Base-by-base conservation (phyloP, 2,797 vertebrate genomes). In the Synaphobranchus kaupii region DNA sequence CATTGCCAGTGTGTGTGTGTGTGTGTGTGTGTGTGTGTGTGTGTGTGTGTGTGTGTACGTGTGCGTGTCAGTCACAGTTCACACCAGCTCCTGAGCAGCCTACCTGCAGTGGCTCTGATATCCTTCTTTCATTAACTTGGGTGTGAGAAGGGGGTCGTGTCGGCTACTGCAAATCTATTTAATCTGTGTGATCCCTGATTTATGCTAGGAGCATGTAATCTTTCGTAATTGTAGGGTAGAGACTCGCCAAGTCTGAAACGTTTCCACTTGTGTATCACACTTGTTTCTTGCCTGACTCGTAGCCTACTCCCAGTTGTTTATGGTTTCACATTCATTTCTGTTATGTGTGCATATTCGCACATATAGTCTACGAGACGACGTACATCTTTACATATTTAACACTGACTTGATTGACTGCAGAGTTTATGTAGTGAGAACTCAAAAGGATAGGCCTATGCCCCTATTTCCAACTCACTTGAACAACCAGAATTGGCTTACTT, bases 1-100 rank as follows among this genome's bases (percentile, higher is more conserved):
- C 94, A 95, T 95, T 85, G 17, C 60, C 60, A n/a, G 91, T 93
- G 90, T 89, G 60, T n/a, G n/a, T n/a, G n/a, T n/a, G n/a, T n/a
- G n/a, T n/a, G n/a, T n/a, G n/a, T n/a, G n/a, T n/a, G n/a, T n/a
- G n/a, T n/a, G n/a, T n/a, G n/a, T n/a, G n/a, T n/a, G n/a, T n/a
- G n/a, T n/a, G n/a, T n/a, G n/a, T n/a, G n/a, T n/a, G n/a, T n/a
- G n/a, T n/a, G n/a, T n/a, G n/a, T n/a, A n/a, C n/a, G n/a, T n/a
- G n/a, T n/a, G n/a, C n/a, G n/a, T n/a, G n/a, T n/a, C n/a, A n/a
- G n/a, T n/a, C n/a, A n/a, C n/a, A n/a, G n/a, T n/a, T n/a, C n/a
- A 66, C 60, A 17, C 13, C 52, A 39, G 56, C 58, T 22, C 52
- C 28, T 54, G 56, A 4, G 50, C 5, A 60, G 58, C 44, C 39